Evolutionary conservation across 2,888 invertebrate genomes (phyloP), one percentile per base, ranked within the genome.

Genomic region (Tigriopus californicus): DNA sequence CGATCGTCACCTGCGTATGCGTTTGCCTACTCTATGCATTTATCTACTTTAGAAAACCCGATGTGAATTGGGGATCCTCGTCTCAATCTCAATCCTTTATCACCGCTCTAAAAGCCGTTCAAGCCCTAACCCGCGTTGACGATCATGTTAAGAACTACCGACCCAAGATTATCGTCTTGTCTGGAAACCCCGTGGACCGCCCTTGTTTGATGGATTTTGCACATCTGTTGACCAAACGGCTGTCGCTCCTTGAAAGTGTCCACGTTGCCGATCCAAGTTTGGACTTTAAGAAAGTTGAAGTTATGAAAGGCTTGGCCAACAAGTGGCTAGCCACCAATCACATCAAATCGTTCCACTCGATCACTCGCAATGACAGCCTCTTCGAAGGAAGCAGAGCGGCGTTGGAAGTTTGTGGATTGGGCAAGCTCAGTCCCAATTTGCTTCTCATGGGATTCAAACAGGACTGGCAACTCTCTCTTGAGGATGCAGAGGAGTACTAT

Each of bases 391-490:
- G 24, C 10, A 48, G 47, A 47, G 33, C 51, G 11, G 49, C 54
- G 13, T 44, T 62, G 55, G 46, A 41, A 2, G 40, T 56, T 20
- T 80, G 83, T 51, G 97, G 97, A 1, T 78, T 97, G 55, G 97
- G 97, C 0, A 94, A 94, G 72, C 75, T 98, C 62, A 81, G 80
- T 62, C 97, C 97, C 0, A 98, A 98, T 69, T 90, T 94, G 64
- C 72, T 97, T 20, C 72, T 97, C 67, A 79, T 95, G 79, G 97
- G 97, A 4, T 94, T 85, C 75, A 97, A 97, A 71, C 78, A 80
- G 62, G 84, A 95, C 71, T 97, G 97, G 97, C 84, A 88, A 67
- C 78, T 81, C 1, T 77, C 77, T 24, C 77, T 79, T 56, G 83
- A 85, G 62, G 74, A 91, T 49, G 33, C 40, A 11, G 77, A 80